A percentile compares a stretch with the other conserved stretches of the same genome.
Conservation (phyloP, 2,888 invertebrate genomes). For the Calliopum simillimum region DNA sequence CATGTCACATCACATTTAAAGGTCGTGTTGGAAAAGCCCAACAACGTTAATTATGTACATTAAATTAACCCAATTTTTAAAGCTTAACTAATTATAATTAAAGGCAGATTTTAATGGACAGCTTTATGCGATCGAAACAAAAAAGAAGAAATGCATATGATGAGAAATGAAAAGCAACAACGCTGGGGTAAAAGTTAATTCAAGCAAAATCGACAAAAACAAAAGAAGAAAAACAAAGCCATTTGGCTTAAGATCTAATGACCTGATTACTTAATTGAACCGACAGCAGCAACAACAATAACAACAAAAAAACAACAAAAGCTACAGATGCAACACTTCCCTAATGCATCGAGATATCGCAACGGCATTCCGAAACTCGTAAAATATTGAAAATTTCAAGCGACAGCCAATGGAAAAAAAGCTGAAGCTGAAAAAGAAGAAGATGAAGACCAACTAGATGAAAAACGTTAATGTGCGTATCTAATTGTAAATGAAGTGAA, state of each 20-base stretch:
- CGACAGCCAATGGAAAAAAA: not conserved
- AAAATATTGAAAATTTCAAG: slow-evolving; percentile 29
- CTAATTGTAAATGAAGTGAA: slow-evolving; percentile 46
- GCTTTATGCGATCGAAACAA: slow-evolving; percentile 10
- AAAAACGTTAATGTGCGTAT: slow-evolving; percentile 44
- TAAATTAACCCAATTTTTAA: no score
- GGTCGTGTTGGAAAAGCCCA: no score
- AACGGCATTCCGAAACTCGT: slow-evolving; percentile 28
- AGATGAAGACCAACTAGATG: slow-evolving; percentile 9
- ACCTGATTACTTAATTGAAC: slow-evolving; percentile 58
- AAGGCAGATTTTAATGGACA: slow-evolving; percentile 7
- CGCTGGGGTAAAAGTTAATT: no score
- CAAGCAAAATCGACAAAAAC: slow-evolving; percentile 7
- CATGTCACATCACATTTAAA: no score
- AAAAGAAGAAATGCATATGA: not conserved
- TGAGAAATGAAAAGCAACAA: not conserved
- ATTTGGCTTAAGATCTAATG: slow-evolving; percentile 55
- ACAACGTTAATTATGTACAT: no score
- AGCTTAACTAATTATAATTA: slow-evolving; percentile 3
- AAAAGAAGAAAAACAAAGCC: slow-evolving; percentile 51
- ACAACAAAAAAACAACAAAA: slow-evolving; percentile 21
- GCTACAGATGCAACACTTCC: slow-evolving; percentile 3
- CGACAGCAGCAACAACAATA: slow-evolving; percentile 42
- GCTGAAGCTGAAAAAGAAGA: slow-evolving; percentile 2
- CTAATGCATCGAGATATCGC: slow-evolving; percentile 12